Evolutionary conservation across 2,888 invertebrate genomes (phyloP), one percentile per base, ranked within the genome.

Genomic region (Drosophila lacicola): DNA sequence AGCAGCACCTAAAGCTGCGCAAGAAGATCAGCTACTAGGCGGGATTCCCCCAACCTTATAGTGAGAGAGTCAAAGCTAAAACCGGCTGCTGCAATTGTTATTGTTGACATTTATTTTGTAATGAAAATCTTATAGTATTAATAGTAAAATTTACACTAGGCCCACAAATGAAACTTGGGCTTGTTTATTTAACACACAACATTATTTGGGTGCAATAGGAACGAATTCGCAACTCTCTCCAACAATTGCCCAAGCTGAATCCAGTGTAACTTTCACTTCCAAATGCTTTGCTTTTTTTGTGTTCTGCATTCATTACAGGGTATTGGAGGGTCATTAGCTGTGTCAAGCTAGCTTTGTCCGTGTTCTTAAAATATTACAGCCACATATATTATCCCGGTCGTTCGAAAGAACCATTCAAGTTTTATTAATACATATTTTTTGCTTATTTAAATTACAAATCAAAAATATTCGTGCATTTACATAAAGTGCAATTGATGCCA

Each of bases 1-100:
- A 83, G 60, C 90, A 86, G 56, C 88, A 90, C 63, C 78, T 90
- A 14, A 92, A 92, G 80, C 62, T 92, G 72, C 91, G 92, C 58
- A 92, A 92, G 70, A 92, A 92, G 81, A 91, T 92, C 64, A 92
- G 92, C 86, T 92, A 92, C 47, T 82, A 76, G 63, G 13, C 11
- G 10, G 14, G 25, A 1, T 19, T 17, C 10, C 14, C n/a, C 36
- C 29, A 29, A 29, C n/a, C 13, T 14, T 8, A 3, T n/a, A 14
- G 14, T 14, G 39, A 14, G 39, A 9, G 3, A 29, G 5, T 10
- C 14, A 9, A 21, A 21, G 21, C 9, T 13, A n/a, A 4, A 34
- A 29, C 42, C 21, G 29, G 9, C 34, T 41, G 57, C n/a, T 33
- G 51, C 37, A 63, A 53, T 64, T 70, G 65, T 67, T 60, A 67